phyloP scores from a whole-genome alignment of 2,113 vertebrate species.

The Dicentrarchus labrax region DNA sequence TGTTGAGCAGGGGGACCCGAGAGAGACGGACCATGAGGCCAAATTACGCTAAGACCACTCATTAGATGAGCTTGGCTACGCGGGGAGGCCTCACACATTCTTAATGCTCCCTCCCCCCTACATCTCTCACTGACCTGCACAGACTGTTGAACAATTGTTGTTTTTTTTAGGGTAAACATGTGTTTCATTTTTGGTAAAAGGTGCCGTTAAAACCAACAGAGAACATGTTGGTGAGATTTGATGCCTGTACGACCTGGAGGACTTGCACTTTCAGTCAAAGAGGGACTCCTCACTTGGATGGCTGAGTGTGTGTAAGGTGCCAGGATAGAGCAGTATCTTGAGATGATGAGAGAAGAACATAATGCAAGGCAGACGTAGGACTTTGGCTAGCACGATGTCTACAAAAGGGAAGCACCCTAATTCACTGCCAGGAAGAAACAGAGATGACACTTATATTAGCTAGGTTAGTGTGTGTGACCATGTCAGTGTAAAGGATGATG shows the following conservation, averaged over 20 bases:
- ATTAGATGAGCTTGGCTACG: conserved; percentile 66
- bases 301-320: conserved; percentile 5
- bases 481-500: neutral
- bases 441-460: conserved; percentile 14
- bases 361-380: conserved; percentile 20
- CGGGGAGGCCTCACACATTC: conserved; percentile 29
- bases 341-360: conserved; percentile 52
- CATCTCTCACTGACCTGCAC: conserved; percentile 33
- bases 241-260: conserved; percentile 7
- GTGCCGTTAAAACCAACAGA: too few species aligned
- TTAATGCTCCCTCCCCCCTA: conserved; percentile 17
- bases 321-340: conserved; percentile 7
- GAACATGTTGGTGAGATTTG: neutral
- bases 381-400: conserved; percentile 13
- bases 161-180: neutral
- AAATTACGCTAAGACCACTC: conserved; percentile 56
- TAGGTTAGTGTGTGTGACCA: neutral
- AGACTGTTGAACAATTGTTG: conserved; percentile 28
- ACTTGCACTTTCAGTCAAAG: conserved; percentile 23
- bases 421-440: conserved; percentile 19
- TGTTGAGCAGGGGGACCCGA: conserved; percentile 27
- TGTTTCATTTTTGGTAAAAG: neutral
- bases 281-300: conserved; percentile 15
- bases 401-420: conserved; percentile 17
- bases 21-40: conserved; percentile 54